Percentiles rank a stretch among this genome's conserved stretches.
phyloP scores from a whole-genome alignment of 2,888 invertebrate genomes.

The Zaprionus obscuricornis region DNA sequence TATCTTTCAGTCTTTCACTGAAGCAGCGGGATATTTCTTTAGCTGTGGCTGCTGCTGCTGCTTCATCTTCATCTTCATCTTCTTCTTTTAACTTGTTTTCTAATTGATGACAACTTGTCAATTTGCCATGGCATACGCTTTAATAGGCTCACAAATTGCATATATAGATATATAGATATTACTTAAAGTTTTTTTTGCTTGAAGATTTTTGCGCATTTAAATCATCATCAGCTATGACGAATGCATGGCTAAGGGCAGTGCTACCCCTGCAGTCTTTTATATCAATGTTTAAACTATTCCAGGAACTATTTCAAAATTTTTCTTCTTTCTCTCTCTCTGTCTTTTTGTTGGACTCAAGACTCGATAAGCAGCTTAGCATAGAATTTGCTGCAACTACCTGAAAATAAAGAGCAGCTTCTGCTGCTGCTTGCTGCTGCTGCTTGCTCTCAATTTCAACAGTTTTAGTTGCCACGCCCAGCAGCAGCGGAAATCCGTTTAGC shows the following conservation, averaged over 20 bases:
- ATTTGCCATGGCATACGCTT: constrained; percentile 74
- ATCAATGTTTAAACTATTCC: constrained; percentile 73
- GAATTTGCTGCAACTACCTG: constrained; percentile 32
- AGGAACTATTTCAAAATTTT: constrained; percentile 41
- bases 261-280: constrained; percentile 71
- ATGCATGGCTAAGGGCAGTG: constrained; percentile 15
- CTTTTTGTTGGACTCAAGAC: too few relatives aligned
- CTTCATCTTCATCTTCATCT: constrained; percentile 35
- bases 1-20: constrained; percentile 32
- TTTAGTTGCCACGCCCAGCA: constrained; percentile 65
- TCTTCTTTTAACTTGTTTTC: constrained; percentile 71
- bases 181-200: constrained; percentile 9
- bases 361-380: constrained; percentile 51
- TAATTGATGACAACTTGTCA: constrained; percentile 82
- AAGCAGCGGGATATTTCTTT: constrained; percentile 15
- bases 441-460: constrained; percentile 71
- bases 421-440: constrained; percentile 14
- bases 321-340: too few relatives aligned
- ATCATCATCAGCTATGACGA: constrained; percentile 57
- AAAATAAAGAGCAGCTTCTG: neutral
- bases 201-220: constrained; percentile 47
- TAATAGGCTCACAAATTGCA: constrained; percentile 60
- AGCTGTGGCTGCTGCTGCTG: constrained; percentile 3
- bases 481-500: constrained; percentile 75
- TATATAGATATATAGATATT: constrained; percentile 43